Base-by-base conservation (phyloP, 2,888 invertebrate genomes). In the Dryocosmus kuriphilus region DNA sequence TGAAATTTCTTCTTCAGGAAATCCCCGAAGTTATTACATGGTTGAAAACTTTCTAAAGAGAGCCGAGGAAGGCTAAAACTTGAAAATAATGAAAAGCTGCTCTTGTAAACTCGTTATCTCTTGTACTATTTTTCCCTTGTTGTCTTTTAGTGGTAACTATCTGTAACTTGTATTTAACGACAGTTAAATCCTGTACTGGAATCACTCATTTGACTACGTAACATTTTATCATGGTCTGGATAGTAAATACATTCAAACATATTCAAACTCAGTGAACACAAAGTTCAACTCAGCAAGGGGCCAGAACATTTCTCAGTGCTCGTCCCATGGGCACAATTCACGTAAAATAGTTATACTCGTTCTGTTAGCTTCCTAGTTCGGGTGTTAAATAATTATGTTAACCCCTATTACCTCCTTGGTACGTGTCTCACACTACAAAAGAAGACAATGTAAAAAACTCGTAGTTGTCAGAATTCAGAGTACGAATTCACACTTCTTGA, bases 331-430 rank as follows among this genome's bases (percentile, higher is more conserved):
- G 87, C 81, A 82, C 80, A 83, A 82, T 89, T 87, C 85, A 84
- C 84, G 79, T 83, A 83, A 86, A 88, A 89, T 85, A 86, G 89
- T 86, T 87, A 87, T 83, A 81, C 82, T 80, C 83, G 83, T 80
- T 86, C 84, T 82, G 84, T 81, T 82, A 79, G 84, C 75, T 80
- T 77, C 84, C 83, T 80, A 87, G 85, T 87, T 88, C 81, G 83
- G 83, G 79, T 81, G 84, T 83, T 86, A 88, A 87, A 87, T 89
- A 88, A 88, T 89, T 87, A 86, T 87, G 85, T 89, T 88, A 86
- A 86, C 86, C 86, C 86, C 84, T 83, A 86, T 87, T 86, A 85
- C 82, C 84, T 83, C 84, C 77, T 22, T 14, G 27, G 14, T 62
- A 62, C 62, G 62, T 62, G 35, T 35, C 32, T n/a, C 9, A 63